Percentiles rank a stretch among this genome's conserved stretches.
phyloP scores from a whole-genome alignment of 1,140 invertebrate genomes.

The Tetranychus cinnabarinus region DNA sequence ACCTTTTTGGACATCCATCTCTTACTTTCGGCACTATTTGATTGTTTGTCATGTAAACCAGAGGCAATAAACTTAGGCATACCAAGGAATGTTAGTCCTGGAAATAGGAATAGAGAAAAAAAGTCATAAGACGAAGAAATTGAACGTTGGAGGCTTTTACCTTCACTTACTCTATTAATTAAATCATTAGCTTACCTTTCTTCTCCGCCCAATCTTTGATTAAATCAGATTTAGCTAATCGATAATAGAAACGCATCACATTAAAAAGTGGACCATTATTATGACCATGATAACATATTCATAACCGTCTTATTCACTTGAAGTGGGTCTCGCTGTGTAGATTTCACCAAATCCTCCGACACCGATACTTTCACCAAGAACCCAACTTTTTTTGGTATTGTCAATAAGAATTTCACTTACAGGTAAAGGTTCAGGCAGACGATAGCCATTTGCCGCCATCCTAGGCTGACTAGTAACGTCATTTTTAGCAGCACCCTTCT shows the following conservation, averaged over 20 bases:
- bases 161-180: no score
- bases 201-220: constrained; percentile 46
- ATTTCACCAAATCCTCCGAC: constrained; percentile 12
- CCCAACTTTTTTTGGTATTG: constrained; percentile 56
- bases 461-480: constrained; percentile 1
- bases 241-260: constrained; percentile 77
- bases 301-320: constrained; percentile 26
- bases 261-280: constrained; percentile 81
- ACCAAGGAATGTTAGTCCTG: constrained; percentile 40
- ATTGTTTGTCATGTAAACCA: constrained; percentile 35
- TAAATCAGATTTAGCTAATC: constrained; percentile 46
- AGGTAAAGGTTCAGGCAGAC: constrained; percentile 36
- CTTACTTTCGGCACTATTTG: neutral
- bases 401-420: constrained; percentile 53
- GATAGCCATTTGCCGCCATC: constrained; percentile 18
- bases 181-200: constrained; percentile 23
- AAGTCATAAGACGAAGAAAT: no score
- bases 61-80: constrained; percentile 66
- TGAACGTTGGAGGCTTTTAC: no score
- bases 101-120: neutral
- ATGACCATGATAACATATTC: constrained; percentile 76
- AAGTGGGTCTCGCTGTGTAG: constrained; percentile 1
- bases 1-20: neutral
- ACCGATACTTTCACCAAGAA: constrained; percentile 28
- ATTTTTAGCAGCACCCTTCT: no score